These are phyloP conservation scores for Tachina fera DNA, from an alignment of 2,888 invertebrate species.

Conservation along the genomic window DNA sequence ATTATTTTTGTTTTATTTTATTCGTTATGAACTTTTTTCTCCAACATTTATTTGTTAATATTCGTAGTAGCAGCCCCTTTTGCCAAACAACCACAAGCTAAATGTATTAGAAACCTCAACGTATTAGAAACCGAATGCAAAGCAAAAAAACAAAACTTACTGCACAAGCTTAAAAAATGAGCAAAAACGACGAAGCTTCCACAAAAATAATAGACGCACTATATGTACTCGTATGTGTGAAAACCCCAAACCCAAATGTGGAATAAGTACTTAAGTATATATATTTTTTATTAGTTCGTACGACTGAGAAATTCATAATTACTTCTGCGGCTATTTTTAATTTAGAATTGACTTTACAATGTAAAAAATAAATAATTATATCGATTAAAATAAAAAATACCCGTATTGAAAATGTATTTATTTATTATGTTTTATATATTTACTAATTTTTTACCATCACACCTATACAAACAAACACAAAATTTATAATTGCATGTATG, in stretches of 20 bases:
- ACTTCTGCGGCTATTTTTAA: conserved; percentile 17
- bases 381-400: background rate
- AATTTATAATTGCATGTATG: background rate
- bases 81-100: conserved; percentile 32
- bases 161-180: conserved; percentile 6
- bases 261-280: background rate
- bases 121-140: conserved; percentile 38
- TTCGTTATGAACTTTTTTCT: conserved; percentile 21
- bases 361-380: background rate
- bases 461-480: background rate
- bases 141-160: conserved; percentile 4
- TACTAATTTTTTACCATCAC: conserved; percentile 11
- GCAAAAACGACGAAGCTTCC: conserved; percentile 33
- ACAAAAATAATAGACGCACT: conserved; percentile 35
- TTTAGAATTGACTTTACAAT: conserved; percentile 22
- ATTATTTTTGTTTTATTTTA: conserved; percentile 18
- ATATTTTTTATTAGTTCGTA: conserved; percentile 7
- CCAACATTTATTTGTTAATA: conserved; percentile 49
- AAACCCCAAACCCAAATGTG: conserved; percentile 32
- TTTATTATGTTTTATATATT: background rate
- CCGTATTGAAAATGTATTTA: background rate
- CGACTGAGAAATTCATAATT: conserved; percentile 16
- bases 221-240: background rate
- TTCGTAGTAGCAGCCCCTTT: conserved; percentile 51
- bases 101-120: conserved; percentile 44